Evolutionary conservation across 2,888 invertebrate genomes (phyloP), one percentile per base, ranked within the genome.

Genomic region (Agrochola circellaris): DNA sequence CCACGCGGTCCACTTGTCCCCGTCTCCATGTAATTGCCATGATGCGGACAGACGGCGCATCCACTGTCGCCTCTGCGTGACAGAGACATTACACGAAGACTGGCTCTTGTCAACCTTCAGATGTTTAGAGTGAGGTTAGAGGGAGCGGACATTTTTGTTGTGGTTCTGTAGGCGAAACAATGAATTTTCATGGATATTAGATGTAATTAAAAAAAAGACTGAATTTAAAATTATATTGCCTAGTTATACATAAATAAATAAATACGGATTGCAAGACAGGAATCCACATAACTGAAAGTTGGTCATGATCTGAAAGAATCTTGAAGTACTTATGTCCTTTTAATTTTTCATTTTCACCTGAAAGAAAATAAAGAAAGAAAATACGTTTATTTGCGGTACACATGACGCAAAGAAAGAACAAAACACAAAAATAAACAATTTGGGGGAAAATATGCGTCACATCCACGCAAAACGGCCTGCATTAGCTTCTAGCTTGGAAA

Each of bases 81-180:
- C 87, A 84, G 77, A 75, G 70, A 87, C 85, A 86, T 90, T 89
- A 90, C 85, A 83, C 71, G 69, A 77, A 42, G 81, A 86, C 80
- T 85, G 87, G 75, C 68, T 82, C 80, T 71, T 71, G 82, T 82
- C 84, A 82, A 82, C 79, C 82, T 87, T 73, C 81, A 79, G 62
- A 68, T 71, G 42, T 68, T 20, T 62, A 15, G 61, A 74, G 62
- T 34, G 20, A 13, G 67, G 13, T n/a, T 20, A 73, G 2, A 26
- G 13, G 34, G 15, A 77, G n/a, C 23, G 61, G 7, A 1, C 8
- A 34, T 38, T 30, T 62, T 2, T 4, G 7, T 0, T 26, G 34
- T 58, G 87, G 86, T 87, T 87, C 86, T 61, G 87, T 74, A 76
- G 6, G 58, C 26, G 58, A 60, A 17, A 17, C 17, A 30, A 17